Percentiles rank a stretch among this genome's conserved stretches.
These are phyloP conservation scores for Cryptocephalus primarius DNA, from an alignment of 2,888 invertebrate genomes.

Conservation along the genomic window DNA sequence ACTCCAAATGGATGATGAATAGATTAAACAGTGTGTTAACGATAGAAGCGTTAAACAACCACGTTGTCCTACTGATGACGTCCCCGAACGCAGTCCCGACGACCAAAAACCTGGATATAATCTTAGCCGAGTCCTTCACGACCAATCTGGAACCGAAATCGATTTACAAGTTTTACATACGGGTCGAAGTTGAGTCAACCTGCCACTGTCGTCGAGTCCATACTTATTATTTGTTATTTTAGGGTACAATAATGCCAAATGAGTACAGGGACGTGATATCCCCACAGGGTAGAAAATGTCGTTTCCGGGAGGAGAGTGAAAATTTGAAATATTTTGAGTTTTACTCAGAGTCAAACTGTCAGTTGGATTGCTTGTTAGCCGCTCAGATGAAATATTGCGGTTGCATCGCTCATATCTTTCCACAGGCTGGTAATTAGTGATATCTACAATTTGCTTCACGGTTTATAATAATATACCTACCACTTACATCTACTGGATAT, in stretches of 20 bases:
- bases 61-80: slow-evolving; percentile 1
- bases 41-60: not conserved
- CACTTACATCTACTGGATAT: too few relatives aligned
- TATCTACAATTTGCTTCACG: not conserved
- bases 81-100: slow-evolving; percentile 1
- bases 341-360: slow-evolving; percentile 4
- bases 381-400: slow-evolving; percentile 4
- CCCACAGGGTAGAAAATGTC: slow-evolving; percentile 1
- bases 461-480: not conserved
- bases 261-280: not conserved
- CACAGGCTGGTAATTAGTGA: slow-evolving; percentile 1
- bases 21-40: not conserved
- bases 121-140: not conserved
- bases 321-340: slow-evolving; percentile 4
- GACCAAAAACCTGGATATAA: not conserved
- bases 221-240: not conserved
- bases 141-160: not conserved
- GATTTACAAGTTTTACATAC: not conserved
- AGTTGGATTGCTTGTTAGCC: slow-evolving; percentile 3
- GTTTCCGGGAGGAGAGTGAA: not conserved
- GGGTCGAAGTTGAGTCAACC: not conserved
- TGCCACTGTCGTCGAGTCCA: not conserved
- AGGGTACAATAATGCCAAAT: slow-evolving; percentile 1
- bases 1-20: too few relatives aligned
- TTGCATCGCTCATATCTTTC: slow-evolving; percentile 3